These are phyloP conservation scores for Nettapus auritus DNA, from an alignment of 2,113 vertebrate species.

Conservation along the genomic window DNA sequence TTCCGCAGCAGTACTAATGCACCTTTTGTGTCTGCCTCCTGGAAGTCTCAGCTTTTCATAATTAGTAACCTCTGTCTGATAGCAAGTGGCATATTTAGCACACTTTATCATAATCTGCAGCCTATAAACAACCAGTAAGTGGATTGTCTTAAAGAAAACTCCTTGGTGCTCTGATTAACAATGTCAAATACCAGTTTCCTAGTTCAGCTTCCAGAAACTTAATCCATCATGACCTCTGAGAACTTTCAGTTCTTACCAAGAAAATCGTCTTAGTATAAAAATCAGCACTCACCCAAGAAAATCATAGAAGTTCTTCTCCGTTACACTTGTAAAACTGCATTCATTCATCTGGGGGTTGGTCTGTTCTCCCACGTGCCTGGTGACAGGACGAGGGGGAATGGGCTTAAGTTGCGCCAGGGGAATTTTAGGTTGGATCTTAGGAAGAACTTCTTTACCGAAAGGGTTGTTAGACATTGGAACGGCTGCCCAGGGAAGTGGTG, in stretches of 20 bases:
- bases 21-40: not conserved
- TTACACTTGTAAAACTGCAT: not conserved
- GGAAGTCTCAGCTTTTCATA: not conserved
- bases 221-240: not conserved
- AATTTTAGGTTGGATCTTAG: no score
- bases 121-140: not conserved
- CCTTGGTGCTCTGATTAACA: not conserved
- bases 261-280: not conserved
- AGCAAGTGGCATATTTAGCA: not conserved
- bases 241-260: conserved; percentile 22
- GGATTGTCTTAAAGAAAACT: not conserved
- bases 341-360: no score
- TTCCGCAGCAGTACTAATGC: not conserved
- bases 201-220: conserved; percentile 8
- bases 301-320: not conserved
- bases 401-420: no score
- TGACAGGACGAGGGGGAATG: no score
- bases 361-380: no score
- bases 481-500: no score
- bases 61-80: not conserved
- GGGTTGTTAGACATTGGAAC: no score
- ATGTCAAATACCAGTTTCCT: conserved; percentile 30
- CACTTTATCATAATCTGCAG: not conserved
- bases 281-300: not conserved
- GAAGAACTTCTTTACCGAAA: no score